phyloP scores from a whole-genome alignment of 2,113 vertebrate genomes.

The Odontesthes bonariensis region DNA sequence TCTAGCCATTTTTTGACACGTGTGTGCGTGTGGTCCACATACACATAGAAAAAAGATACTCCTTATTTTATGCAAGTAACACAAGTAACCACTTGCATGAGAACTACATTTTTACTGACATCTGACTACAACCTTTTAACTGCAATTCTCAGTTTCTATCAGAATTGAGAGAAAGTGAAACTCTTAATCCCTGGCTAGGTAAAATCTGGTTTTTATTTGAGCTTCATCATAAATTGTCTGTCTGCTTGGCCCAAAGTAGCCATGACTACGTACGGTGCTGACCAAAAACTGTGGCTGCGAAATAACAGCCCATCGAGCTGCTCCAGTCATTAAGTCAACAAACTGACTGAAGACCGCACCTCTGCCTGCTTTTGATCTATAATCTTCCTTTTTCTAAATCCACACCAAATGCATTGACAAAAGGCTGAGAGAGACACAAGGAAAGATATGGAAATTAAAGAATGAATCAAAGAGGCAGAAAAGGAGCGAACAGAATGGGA shows the following conservation, averaged over 20 bases:
- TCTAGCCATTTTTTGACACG: too few relatives aligned
- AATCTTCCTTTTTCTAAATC: constrained; percentile 6
- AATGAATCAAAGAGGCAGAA: constrained; percentile 19
- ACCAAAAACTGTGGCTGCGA: not conserved
- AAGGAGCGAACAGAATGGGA: not conserved
- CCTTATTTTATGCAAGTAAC: too few relatives aligned
- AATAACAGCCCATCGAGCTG: not conserved
- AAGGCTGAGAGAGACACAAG: not conserved
- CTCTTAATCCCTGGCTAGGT: not conserved
- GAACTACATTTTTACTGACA: too few relatives aligned
- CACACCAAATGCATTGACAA: not conserved
- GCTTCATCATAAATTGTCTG: too few relatives aligned
- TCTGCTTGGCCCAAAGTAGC: too few relatives aligned
- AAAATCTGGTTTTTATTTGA: not conserved
- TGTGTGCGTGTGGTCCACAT: too few relatives aligned
- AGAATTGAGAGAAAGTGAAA: too few relatives aligned
- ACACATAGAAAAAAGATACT: too few relatives aligned
- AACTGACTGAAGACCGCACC: not conserved
- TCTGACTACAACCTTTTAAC: too few relatives aligned
- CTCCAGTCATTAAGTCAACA: constrained; percentile 4
- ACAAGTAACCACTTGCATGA: too few relatives aligned
- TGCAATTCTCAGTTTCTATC: too few relatives aligned
- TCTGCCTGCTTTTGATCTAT: constrained; percentile 20
- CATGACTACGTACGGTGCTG: not conserved
- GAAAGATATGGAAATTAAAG: constrained; percentile 8